Base-by-base conservation (phyloP, 2,113 vertebrate species). In the Notothenia rossii region DNA sequence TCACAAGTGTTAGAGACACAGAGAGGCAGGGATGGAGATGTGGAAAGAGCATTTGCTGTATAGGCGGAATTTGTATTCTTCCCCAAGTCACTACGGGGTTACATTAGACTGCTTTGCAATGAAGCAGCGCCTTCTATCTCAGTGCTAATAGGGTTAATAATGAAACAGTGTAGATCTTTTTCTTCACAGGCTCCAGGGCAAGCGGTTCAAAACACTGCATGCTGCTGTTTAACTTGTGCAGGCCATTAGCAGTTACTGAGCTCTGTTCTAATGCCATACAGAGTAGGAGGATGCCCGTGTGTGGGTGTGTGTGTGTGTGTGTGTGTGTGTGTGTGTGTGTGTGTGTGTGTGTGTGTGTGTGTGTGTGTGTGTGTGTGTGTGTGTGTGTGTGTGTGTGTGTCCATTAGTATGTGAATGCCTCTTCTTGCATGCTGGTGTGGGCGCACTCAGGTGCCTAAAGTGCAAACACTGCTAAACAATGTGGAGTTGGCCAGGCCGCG, bases 111-210 rank as follows among this genome's bases (percentile, higher is more conserved):
- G 66, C 65, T 56, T 29, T 17, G 75, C 18, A 25, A 48, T 9
- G 15, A 60, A 75, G 62, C 62, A 59, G 70, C 46, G 54, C 48
- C 29, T 53, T 81, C 80, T 68, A 40, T 70, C 46, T 80, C 10
- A 5, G 62, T 43, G 53, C 67, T 88, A 85, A 84, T 65, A 67
- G 72, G 84, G 87, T 91, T 91, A 93, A 94, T 91, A 87, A 88
- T 79, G 48, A 88, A 90, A 78, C 20, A 63, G 48, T 62, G 76
- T 5, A 13, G 73, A 59, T 72, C 20, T 77, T 63, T 77, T 75
- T 69, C 58, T 65, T 71, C 51, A 40, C 72, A 20, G 48, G 72
- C 84, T 72, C 46, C 73, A 10, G 62, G 82, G 80, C 58, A 81
- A 59, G 72, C 12, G 7, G 36, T 22, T 69, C 78, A 81, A 87